Conservation (phyloP, 1,140 invertebrate genomes). For the Cotesia chilonis region DNA sequence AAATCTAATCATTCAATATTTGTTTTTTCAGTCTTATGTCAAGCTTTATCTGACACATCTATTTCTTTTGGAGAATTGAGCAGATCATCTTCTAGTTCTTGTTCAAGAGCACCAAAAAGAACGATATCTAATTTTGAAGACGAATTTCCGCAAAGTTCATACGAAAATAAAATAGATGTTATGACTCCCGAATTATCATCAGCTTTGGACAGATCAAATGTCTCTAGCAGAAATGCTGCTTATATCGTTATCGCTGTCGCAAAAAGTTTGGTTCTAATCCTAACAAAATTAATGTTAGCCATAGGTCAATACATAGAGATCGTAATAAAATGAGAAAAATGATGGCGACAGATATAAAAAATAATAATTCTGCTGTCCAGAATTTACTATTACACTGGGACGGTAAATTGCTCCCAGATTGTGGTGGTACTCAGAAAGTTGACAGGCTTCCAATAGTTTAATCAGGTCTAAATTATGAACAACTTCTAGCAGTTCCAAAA, state of each 20-base stretch:
- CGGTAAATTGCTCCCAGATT: slow-evolving; percentile 23
- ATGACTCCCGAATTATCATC: slow-evolving; percentile 6
- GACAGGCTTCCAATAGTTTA: slow-evolving; percentile 30
- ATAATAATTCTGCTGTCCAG: neutral
- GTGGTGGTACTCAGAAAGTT: slow-evolving; percentile 15
- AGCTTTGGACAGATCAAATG: slow-evolving; percentile 28
- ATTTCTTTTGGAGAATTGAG: slow-evolving; percentile 5
- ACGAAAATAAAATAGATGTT: neutral
- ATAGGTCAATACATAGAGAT: slow-evolving; percentile 14
- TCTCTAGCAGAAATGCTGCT: slow-evolving; percentile 19
- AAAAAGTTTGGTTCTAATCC: slow-evolving; percentile 14
- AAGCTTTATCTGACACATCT: slow-evolving; percentile 2
- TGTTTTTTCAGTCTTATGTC: neutral
- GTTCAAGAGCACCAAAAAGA: slow-evolving; percentile 10
- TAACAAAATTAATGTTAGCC: slow-evolving; percentile 21
- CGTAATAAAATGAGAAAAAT: slow-evolving; percentile 18
- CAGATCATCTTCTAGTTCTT: neutral
- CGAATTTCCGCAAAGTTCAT: neutral
- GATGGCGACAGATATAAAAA: slow-evolving; percentile 20
- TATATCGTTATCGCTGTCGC: slow-evolving; percentile 7
- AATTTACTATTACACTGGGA: slow-evolving; percentile 26
- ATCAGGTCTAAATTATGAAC: slow-evolving; percentile 14
- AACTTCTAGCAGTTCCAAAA: slow-evolving; percentile 29
- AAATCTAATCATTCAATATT: neutral
- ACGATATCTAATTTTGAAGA: slow-evolving; percentile 4